A percentile compares a stretch with the other conserved stretches of the same genome.
Evolutionary conservation across 23 tunicate genomes (phyloP).

Genomic region (Clavelina lepadiformis): DNA sequence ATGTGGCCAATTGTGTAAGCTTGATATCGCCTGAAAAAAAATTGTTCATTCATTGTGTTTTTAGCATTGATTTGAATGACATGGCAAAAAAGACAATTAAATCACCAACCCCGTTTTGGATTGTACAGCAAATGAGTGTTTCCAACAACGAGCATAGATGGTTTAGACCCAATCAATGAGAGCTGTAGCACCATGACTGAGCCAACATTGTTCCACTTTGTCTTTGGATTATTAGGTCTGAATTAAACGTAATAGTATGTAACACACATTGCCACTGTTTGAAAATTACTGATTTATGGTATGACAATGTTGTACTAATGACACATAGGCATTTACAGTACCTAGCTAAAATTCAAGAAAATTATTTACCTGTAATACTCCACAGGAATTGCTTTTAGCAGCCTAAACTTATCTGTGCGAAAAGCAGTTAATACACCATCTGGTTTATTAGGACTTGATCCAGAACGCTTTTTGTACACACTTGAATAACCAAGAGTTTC

Average conservation of each 20-base stretch:
- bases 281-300: too few relatives aligned
- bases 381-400: conserved; percentile 38
- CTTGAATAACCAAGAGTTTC: conserved; percentile 19
- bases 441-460: conserved; percentile 44
- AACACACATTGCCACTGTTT: too few relatives aligned
- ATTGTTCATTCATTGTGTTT: too few relatives aligned
- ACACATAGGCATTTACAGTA: too few relatives aligned
- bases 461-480: conserved; percentile 62
- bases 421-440: conserved; percentile 83
- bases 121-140: conserved; percentile 84
- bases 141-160: conserved; percentile 24
- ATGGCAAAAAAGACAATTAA: conserved; percentile 2
- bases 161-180: background rate
- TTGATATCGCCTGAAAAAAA: conserved; percentile 64
- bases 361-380: conserved; percentile 59
- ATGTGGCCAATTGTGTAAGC: conserved; percentile 58
- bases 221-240: conserved; percentile 24
- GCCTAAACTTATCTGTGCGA: conserved; percentile 20
- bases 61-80: too few relatives aligned
- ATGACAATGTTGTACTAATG: too few relatives aligned
- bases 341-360: background rate
- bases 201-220: conserved; percentile 77
- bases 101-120: conserved; percentile 63
- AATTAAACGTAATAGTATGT: too few relatives aligned
- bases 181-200: conserved; percentile 34